Conservation (phyloP, 2,888 invertebrate species). For the Lochmaea capreae region DNA sequence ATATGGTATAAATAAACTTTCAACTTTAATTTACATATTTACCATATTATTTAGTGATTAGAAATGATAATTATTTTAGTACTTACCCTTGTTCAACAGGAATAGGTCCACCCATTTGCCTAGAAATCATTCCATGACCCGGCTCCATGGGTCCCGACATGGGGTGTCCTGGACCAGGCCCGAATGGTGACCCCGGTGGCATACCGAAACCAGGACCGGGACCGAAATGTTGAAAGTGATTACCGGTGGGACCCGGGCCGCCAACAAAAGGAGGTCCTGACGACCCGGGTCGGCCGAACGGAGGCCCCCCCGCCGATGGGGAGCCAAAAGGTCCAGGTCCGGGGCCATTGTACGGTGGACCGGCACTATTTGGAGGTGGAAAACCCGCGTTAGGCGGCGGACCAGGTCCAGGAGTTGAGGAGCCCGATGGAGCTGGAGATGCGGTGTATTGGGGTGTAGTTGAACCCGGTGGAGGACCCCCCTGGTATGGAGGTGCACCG, state of each 20-base stretch:
- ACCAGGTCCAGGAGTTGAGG: slow-evolving; percentile 83
- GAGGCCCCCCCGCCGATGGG: slow-evolving; percentile 73
- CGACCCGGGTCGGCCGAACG: slow-evolving; percentile 74
- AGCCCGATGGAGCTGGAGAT: slow-evolving; percentile 85
- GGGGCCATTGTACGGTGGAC: slow-evolving; percentile 77
- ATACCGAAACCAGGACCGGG: slow-evolving; percentile 75
- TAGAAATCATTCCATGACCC: slow-evolving; percentile 71
- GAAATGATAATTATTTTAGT: slow-evolving; percentile 8
- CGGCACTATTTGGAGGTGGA: slow-evolving; percentile 70
- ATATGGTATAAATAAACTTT: no score
- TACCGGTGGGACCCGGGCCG: slow-evolving; percentile 74
- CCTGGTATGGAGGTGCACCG: slow-evolving; percentile 75
- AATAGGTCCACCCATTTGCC: slow-evolving; percentile 77
- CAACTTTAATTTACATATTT: not conserved
- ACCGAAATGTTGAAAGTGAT: slow-evolving; percentile 74
- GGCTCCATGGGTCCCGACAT: slow-evolving; percentile 74
- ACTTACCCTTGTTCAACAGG: slow-evolving; percentile 84
- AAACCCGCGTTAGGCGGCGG: slow-evolving; percentile 70
- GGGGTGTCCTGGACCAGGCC: slow-evolving; percentile 73
- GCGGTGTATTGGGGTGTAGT: slow-evolving; percentile 87
- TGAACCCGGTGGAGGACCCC: slow-evolving; percentile 79
- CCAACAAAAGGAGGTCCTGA: slow-evolving; percentile 78
- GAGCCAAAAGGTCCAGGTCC: slow-evolving; percentile 73
- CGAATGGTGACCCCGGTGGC: slow-evolving; percentile 78
- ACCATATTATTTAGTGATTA: not conserved